Evolutionary conservation across 2,888 invertebrate genomes (phyloP).

Genomic region (Pyrgus malvae): DNA sequence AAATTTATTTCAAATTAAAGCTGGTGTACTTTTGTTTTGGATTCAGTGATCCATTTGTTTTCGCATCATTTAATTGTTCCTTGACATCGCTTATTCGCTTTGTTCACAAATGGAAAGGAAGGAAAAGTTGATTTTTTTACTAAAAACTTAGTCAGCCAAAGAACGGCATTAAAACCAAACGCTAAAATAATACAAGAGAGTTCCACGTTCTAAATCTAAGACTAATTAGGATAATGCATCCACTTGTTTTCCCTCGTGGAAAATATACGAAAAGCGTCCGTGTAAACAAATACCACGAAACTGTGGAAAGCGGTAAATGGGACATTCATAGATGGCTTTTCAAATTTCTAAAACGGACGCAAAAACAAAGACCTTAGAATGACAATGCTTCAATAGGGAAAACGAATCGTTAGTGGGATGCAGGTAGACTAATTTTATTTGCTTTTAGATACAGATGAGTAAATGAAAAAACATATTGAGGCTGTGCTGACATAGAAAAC

Average conservation of each 20-base stretch:
- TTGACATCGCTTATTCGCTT: no score
- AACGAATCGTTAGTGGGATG: constrained; percentile 4
- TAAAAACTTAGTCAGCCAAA: no score
- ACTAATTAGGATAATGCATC: constrained; percentile 15
- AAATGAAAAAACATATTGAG: no score
- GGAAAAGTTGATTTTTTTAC: no score
- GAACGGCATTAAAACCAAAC: background rate
- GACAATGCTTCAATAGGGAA: constrained; percentile 17
- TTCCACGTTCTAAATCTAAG: background rate
- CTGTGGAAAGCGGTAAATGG: constrained; percentile 12
- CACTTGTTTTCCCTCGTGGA: background rate
- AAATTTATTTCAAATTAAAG: no score
- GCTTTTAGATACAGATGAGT: no score
- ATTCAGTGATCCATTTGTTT: no score
- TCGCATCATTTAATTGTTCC: no score
- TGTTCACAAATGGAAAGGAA: no score
- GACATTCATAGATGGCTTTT: constrained; percentile 20
- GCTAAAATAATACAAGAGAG: background rate
- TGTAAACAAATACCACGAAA: constrained; percentile 5
- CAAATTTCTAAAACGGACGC: constrained; percentile 11
- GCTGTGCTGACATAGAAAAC: no score
- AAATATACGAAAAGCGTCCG: constrained; percentile 7
- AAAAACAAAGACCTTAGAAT: constrained; percentile 8
- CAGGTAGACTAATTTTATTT: background rate
- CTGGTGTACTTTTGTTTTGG: no score